Conservation (phyloP, 1,140 invertebrate species). For the Ptiloglossa arizonensis region DNA sequence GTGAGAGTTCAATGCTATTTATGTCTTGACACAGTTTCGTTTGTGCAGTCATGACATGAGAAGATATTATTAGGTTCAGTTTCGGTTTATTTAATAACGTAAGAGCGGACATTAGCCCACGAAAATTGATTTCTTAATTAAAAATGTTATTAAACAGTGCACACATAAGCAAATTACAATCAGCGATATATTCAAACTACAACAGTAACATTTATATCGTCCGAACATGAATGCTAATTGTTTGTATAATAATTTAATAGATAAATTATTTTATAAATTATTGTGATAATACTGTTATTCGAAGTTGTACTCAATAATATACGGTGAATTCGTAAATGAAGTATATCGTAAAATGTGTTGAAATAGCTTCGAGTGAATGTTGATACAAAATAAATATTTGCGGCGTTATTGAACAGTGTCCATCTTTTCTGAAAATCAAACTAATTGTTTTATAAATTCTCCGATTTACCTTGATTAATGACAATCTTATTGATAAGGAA, state of each 20-base stretch:
- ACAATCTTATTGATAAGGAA: constrained; percentile 84
- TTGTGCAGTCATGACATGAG: constrained; percentile 63
- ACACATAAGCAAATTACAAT: neutral
- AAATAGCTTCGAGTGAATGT: neutral
- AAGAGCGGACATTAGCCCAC: neutral
- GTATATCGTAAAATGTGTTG: neutral
- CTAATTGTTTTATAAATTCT: neutral
- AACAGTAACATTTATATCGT: no score
- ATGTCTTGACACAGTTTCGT: constrained; percentile 69
- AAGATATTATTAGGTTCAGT: constrained; percentile 67
- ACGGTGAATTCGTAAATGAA: neutral
- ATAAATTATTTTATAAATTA: no score
- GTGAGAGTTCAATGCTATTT: constrained; percentile 71
- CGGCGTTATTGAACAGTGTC: neutral
- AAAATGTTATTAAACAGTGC: constrained; percentile 10
- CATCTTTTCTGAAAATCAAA: neutral
- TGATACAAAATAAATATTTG: neutral
- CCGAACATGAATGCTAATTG: constrained; percentile 32
- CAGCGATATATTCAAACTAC: no score
- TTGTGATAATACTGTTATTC: neutral
- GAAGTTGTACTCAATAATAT: neutral
- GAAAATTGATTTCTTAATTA: constrained; percentile 28
- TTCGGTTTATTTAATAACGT: constrained; percentile 62
- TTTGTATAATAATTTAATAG: neutral
- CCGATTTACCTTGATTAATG: constrained; percentile 85